These are phyloP conservation scores for Brachyalestes nurse DNA, from an alignment of 2,797 vertebrate genomes.

Conservation along the genomic window DNA sequence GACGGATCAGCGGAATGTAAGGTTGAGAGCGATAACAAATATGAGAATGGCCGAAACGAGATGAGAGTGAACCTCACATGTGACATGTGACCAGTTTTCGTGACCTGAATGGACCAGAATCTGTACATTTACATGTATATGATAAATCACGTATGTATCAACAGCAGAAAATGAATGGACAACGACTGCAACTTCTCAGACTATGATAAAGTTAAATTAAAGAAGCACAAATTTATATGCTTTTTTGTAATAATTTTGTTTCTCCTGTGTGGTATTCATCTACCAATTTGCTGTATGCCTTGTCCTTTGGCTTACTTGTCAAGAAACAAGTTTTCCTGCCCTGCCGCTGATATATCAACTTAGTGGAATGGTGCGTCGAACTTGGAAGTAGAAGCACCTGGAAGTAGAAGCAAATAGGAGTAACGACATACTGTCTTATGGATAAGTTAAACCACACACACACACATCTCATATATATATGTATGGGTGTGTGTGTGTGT, in stretches of 20 bases:
- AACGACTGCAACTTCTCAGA: constrained; percentile 61
- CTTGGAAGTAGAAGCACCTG: constrained; percentile 15
- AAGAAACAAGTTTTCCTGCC: constrained; percentile 38
- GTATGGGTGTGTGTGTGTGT: no score
- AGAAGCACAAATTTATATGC: constrained; percentile 87
- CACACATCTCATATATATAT: background rate
- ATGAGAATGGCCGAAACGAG: background rate
- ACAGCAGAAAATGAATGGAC: constrained; percentile 58
- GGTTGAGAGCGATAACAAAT: background rate
- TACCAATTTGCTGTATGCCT: constrained; percentile 50
- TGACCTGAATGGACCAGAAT: constrained; percentile 72
- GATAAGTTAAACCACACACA: constrained; percentile 40
- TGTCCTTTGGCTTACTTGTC: constrained; percentile 51
- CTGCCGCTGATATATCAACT: constrained; percentile 38
- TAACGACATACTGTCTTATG: constrained; percentile 8
- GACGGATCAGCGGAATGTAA: constrained; percentile 17
- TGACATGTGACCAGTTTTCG: constrained; percentile 47
- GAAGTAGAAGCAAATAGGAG: constrained; percentile 7
- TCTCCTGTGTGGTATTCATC: constrained; percentile 54
- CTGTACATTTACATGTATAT: constrained; percentile 78
- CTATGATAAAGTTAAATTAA: constrained; percentile 76
- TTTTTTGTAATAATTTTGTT: constrained; percentile 62
- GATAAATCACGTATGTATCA: constrained; percentile 70
- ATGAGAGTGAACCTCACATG: constrained; percentile 46
- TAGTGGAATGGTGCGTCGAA: constrained; percentile 13